Evolutionary conservation across 2,113 vertebrate genomes (phyloP).

Genomic region (Sminthopsis crassicaudata): DNA sequence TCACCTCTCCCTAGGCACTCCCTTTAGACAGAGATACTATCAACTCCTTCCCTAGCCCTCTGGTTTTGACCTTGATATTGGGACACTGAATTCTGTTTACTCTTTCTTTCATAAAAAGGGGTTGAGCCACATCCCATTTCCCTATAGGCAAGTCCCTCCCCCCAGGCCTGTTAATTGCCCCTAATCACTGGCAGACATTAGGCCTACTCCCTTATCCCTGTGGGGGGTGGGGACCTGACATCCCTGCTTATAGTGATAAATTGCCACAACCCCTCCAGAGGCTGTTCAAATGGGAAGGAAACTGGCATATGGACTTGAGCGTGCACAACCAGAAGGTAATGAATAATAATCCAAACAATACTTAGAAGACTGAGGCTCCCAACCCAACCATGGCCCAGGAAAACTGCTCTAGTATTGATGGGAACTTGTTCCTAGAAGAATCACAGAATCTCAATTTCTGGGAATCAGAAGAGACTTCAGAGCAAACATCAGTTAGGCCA

Average conservation of each 20-base stretch:
- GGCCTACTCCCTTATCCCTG: not conserved
- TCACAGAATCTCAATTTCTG: not conserved
- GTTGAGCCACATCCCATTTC: not conserved
- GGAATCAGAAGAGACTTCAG: not conserved
- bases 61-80: not conserved
- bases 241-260: not conserved
- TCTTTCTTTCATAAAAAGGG: not conserved
- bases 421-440: not conserved
- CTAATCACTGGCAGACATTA: slow-evolving; percentile 1
- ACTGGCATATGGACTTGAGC: not conserved
- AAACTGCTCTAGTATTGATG: not conserved
- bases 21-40: not conserved
- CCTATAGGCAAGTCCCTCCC: slow-evolving; percentile 2
- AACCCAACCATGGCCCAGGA: not conserved
- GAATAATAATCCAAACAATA: slow-evolving; percentile 4
- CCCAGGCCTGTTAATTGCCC: not conserved
- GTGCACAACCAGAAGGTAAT: not conserved
- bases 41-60: not conserved
- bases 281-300: not conserved
- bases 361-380: not conserved
- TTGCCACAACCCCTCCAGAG: not conserved
- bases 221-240: not conserved
- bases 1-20: not conserved
- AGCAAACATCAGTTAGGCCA: not conserved
- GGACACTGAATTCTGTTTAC: not conserved